Conservation (phyloP, 2,113 vertebrate species). For the Hyaena hyaena region DNA sequence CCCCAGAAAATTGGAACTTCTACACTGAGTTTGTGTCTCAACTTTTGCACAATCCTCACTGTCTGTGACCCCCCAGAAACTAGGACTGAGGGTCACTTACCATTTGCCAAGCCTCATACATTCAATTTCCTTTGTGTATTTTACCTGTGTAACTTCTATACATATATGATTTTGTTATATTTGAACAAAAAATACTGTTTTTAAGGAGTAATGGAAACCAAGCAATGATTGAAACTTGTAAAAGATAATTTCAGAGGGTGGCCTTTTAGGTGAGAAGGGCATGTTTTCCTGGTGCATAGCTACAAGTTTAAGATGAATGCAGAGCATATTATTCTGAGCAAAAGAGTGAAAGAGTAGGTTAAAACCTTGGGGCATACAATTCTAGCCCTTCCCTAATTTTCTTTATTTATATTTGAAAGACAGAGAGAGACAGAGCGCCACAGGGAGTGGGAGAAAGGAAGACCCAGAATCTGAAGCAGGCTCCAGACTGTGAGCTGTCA, state of each 20-base stretch:
- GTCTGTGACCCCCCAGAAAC: neutral
- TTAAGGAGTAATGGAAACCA: neutral
- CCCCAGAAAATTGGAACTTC: neutral
- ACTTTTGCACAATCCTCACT: neutral
- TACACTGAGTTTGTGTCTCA: neutral
- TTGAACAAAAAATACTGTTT: slow-evolving; percentile 14
- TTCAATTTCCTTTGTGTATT: neutral
- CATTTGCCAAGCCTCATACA: neutral
- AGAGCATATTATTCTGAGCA: neutral
- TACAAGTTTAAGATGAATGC: neutral
- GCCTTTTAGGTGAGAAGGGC: neutral
- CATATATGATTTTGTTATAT: neutral
- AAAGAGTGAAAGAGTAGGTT: neutral
- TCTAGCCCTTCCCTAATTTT: neutral
- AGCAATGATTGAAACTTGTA: neutral
- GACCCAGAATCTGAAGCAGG: too few relatives aligned
- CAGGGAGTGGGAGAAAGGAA: too few relatives aligned
- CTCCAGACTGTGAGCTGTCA: too few relatives aligned
- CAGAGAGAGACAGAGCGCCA: too few relatives aligned
- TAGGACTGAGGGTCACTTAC: neutral
- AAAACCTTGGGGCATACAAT: neutral
- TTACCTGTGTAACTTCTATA: neutral
- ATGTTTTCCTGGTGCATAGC: neutral
- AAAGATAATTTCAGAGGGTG: neutral
- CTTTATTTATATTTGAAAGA: neutral